Conservation (phyloP, 2,888 invertebrate species). For the Agapostemon virescens region DNA sequence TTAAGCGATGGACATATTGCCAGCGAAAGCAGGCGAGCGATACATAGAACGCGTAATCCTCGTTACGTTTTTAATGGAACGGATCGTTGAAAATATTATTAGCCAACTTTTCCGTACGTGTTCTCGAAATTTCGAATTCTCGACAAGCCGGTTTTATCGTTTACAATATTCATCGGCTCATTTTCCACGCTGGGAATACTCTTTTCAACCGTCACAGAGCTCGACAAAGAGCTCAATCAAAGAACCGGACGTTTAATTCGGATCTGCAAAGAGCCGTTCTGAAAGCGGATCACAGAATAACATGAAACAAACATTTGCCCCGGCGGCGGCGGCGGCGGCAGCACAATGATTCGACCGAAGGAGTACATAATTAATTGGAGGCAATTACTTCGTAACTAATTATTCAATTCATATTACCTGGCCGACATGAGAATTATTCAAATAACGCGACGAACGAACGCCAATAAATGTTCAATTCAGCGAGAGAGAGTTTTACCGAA, state of each 20-base stretch:
- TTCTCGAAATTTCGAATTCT: not conserved
- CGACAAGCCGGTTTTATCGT: not conserved
- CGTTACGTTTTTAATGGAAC: not conserved
- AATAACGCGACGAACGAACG: conserved; percentile 4
- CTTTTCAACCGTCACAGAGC: not conserved
- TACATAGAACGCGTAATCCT: not conserved
- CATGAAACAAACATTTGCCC: conserved; percentile 10
- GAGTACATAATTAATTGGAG: conserved; percentile 7
- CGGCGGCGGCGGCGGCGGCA: not conserved
- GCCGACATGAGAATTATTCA: conserved; percentile 10
- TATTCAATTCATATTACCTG: conserved; percentile 13
- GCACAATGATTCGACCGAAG: conserved; percentile 8
- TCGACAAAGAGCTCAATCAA: conserved; percentile 7
- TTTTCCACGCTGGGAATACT: conserved; percentile 4
- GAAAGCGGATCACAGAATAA: conserved; percentile 4
- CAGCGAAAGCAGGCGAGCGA: not conserved
- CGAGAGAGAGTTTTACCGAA: not conserved
- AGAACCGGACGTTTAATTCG: conserved; percentile 15
- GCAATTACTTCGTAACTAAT: conserved; percentile 16
- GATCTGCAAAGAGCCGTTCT: not conserved
- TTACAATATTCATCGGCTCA: conserved; percentile 6
- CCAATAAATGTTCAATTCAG: conserved; percentile 8
- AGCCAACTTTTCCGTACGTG: not conserved
- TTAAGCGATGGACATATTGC: not conserved
- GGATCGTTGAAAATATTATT: not conserved